These are phyloP conservation scores for Drosophila barbarae DNA, from an alignment of 2,888 invertebrate genomes.

Conservation along the genomic window DNA sequence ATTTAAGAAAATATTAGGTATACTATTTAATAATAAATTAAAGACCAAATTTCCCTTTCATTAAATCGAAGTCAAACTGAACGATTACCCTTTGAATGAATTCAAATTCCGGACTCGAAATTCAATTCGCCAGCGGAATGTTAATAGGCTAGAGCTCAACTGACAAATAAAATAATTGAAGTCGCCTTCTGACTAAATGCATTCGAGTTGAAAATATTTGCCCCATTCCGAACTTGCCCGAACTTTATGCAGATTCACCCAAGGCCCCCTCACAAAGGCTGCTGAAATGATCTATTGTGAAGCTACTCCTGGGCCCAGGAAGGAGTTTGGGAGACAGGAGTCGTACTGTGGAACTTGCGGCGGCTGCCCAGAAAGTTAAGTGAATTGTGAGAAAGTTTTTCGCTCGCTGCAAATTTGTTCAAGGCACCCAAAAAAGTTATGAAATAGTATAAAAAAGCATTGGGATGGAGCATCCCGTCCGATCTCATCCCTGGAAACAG, in stretches of 20 bases:
- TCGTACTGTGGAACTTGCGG: constrained; percentile 57
- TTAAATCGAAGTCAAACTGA: neutral
- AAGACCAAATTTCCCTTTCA: constrained; percentile 5
- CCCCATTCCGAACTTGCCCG: constrained; percentile 45
- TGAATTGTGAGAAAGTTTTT: constrained; percentile 74
- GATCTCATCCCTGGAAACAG: constrained; percentile 39
- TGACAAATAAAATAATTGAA: constrained; percentile 42
- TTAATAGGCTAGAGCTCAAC: constrained; percentile 26
- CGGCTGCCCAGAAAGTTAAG: constrained; percentile 67
- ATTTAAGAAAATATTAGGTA: neutral
- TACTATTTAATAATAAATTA: neutral
- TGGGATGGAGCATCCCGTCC: neutral
- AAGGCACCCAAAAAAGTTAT: constrained; percentile 53
- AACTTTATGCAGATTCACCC: constrained; percentile 64
- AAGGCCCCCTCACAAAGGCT: neutral
- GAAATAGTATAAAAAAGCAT: neutral
- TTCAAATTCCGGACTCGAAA: constrained; percentile 19
- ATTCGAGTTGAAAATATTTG: constrained; percentile 64
- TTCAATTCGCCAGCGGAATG: constrained; percentile 26
- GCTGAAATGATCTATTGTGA: constrained; percentile 67
- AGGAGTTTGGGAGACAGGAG: constrained; percentile 25
- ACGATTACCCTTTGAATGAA: constrained; percentile 6
- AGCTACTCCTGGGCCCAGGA: constrained; percentile 10
- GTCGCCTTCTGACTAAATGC: constrained; percentile 32
- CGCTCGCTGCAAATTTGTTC: constrained; percentile 68